Evolutionary conservation across 2,797 vertebrate species (phyloP).

Genomic region (Pseudomugil tenellus): DNA sequence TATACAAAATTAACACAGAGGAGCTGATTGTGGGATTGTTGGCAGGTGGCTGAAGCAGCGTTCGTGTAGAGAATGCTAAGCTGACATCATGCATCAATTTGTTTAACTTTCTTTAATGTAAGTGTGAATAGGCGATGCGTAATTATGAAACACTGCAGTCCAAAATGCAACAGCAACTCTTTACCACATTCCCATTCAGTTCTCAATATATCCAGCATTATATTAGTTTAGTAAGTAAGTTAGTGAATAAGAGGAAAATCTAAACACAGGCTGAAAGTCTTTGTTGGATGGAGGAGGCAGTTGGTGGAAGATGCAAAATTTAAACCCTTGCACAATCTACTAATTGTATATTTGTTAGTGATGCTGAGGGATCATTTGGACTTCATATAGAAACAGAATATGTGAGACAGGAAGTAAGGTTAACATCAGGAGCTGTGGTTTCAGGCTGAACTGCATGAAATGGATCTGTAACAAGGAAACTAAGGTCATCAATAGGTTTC

Average conservation of each 20-base stretch:
- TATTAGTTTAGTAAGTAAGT: background rate
- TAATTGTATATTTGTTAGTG: too few species aligned
- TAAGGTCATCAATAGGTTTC: conserved; percentile 50
- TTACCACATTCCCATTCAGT: background rate
- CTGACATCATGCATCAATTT: background rate
- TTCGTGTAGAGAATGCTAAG: background rate
- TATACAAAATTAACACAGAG: background rate
- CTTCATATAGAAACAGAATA: conserved; percentile 14
- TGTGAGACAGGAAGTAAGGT: conserved; percentile 38
- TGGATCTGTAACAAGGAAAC: conserved; percentile 49
- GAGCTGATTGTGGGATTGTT: background rate
- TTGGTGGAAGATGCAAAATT: background rate
- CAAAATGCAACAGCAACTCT: background rate
- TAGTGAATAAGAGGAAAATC: background rate
- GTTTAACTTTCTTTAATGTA: background rate
- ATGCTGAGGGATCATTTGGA: conserved; percentile 11
- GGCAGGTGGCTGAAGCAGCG: background rate
- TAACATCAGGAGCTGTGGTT: conserved; percentile 41
- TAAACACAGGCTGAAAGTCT: background rate
- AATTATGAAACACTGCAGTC: background rate
- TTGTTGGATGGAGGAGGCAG: background rate
- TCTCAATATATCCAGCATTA: background rate
- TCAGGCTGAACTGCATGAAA: conserved; percentile 42
- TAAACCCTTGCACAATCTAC: background rate
- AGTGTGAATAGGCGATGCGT: background rate